Percentiles rank a stretch among this genome's conserved stretches.
Evolutionary conservation across 2,113 vertebrate species (phyloP).

Genomic region (Dissostichus mawsoni): DNA sequence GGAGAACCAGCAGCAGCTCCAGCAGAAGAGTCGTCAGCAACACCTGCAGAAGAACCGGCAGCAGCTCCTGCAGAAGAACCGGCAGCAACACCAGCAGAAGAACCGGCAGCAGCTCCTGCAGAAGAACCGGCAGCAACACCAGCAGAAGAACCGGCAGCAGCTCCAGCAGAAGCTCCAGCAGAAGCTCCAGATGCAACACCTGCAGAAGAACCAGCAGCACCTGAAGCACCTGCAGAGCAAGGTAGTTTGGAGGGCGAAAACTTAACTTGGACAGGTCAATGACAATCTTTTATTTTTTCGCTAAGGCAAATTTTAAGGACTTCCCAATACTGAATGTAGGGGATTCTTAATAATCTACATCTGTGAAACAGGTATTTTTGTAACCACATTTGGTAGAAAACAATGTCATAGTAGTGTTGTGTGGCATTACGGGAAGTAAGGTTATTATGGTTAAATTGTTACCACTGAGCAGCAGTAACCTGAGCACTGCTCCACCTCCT

Average conservation of each 20-base stretch:
- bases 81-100: slow-evolving; percentile 17
- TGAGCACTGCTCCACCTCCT: slow-evolving; percentile 24
- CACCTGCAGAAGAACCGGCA: slow-evolving; percentile 25
- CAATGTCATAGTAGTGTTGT: neutral
- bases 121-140: slow-evolving; percentile 37
- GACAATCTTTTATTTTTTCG: neutral
- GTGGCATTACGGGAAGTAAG: neutral
- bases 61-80: too few relatives aligned
- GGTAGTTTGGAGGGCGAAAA: slow-evolving; percentile 42
- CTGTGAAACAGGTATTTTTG: neutral
- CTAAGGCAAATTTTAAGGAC: neutral
- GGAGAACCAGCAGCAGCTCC: slow-evolving; percentile 5
- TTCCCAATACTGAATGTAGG: neutral
- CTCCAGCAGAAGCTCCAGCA: too few relatives aligned
- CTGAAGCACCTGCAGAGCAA: slow-evolving; percentile 54
- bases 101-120: slow-evolving; percentile 50
- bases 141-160: slow-evolving; percentile 8
- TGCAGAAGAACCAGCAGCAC: slow-evolving; percentile 1
- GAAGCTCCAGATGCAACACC: too few relatives aligned
- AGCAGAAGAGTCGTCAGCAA: slow-evolving; percentile 35
- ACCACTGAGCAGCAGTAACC: slow-evolving; percentile 44
- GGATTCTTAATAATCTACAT: neutral
- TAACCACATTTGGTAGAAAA: neutral
- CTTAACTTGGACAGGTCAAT: neutral
- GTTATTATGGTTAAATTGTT: slow-evolving; percentile 4